Percentiles rank a stretch among this genome's conserved stretches.
Evolutionary conservation across 2,888 invertebrate species (phyloP).

Genomic region (Brenthis hecate): DNA sequence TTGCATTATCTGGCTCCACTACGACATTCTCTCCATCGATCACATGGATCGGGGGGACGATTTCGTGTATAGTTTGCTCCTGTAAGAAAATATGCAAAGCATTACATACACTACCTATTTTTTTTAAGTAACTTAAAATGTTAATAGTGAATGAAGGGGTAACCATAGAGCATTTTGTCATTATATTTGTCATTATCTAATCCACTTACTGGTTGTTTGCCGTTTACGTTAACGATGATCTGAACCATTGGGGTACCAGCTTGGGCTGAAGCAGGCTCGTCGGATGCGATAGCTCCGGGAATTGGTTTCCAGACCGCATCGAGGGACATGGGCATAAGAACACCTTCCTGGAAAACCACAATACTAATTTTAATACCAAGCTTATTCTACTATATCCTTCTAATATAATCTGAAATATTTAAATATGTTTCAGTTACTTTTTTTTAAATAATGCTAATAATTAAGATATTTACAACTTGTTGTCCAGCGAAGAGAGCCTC

Average conservation of each 20-base stretch:
- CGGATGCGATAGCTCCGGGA: conserved; percentile 50
- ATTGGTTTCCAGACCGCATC: conserved; percentile 38
- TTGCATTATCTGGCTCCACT: background rate
- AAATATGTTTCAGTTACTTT: background rate
- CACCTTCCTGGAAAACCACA: conserved; percentile 44
- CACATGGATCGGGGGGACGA: background rate
- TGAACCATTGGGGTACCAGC: conserved; percentile 54
- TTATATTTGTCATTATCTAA: background rate
- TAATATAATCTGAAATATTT: background rate
- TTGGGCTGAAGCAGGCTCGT: conserved; percentile 29
- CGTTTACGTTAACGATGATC: conserved; percentile 54
- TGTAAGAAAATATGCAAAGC: background rate
- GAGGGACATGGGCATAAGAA: conserved; percentile 48
- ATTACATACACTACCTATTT: background rate
- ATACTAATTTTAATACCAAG: background rate
- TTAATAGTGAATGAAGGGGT: background rate
- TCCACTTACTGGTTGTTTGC: conserved; percentile 42
- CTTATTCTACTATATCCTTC: too few relatives aligned
- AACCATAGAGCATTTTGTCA: too few relatives aligned
- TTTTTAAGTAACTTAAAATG: background rate
- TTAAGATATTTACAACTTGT: conserved; percentile 48
- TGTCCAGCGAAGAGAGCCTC: conserved; percentile 49
- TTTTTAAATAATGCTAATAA: background rate
- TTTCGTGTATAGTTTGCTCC: background rate
- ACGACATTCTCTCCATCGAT: background rate